These are phyloP conservation scores for Poeciliopsis infans DNA, from an alignment of 2,797 vertebrate species.

Conservation along the genomic window DNA sequence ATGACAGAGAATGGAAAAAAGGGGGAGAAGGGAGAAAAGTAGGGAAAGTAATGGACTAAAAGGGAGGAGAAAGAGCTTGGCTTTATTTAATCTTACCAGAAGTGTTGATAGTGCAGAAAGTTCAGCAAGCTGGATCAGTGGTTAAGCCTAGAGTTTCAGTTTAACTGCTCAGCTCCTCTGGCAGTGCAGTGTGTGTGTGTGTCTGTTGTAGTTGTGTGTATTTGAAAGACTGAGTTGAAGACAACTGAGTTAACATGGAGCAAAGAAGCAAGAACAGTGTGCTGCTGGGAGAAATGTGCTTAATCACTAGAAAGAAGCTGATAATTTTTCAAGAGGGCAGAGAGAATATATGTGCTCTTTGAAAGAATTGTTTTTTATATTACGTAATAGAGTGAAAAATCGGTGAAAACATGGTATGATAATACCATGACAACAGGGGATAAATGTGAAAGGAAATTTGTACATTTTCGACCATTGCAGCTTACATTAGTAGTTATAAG, in stretches of 20 bases:
- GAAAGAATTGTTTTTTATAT: slow-evolving; percentile 39
- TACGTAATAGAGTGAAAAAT: no score
- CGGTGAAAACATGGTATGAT: slow-evolving; percentile 8
- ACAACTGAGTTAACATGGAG: slow-evolving; percentile 61
- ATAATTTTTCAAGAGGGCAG: slow-evolving; percentile 67
- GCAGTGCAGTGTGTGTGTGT: slow-evolving; percentile 34
- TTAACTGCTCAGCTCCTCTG: slow-evolving; percentile 71
- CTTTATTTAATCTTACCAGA: slow-evolving; percentile 80
- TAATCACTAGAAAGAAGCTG: slow-evolving; percentile 76
- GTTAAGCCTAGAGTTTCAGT: slow-evolving; percentile 77
- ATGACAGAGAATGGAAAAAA: slow-evolving; percentile 20
- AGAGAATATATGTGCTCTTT: slow-evolving; percentile 50
- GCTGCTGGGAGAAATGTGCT: slow-evolving; percentile 71
- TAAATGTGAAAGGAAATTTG: neutral
- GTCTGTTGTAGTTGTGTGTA: slow-evolving; percentile 21
- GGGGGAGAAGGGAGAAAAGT: slow-evolving; percentile 21
- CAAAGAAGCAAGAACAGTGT: slow-evolving; percentile 62
- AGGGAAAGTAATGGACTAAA: slow-evolving; percentile 47
- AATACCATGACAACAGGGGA: neutral
- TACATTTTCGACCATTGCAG: neutral
- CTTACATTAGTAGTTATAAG: neutral
- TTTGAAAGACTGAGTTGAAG: slow-evolving; percentile 51
- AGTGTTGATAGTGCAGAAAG: slow-evolving; percentile 80
- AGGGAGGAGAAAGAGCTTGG: slow-evolving; percentile 58
- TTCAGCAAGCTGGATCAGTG: slow-evolving; percentile 79